These are phyloP conservation scores for Tenualosa ilisha DNA, from an alignment of 2,797 vertebrate genomes.

Conservation along the genomic window DNA sequence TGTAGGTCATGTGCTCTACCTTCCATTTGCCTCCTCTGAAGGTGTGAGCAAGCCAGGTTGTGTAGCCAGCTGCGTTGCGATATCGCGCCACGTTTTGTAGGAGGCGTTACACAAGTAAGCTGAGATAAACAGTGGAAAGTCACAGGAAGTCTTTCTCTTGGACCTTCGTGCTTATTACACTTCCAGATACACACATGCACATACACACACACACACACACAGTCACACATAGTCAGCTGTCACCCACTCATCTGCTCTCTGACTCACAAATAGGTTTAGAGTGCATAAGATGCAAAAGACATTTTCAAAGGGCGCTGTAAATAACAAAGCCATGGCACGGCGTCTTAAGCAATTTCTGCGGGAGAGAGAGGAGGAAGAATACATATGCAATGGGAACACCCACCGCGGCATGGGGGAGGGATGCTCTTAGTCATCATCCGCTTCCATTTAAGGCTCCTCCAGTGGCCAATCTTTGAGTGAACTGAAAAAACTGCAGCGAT, in stretches of 20 bases:
- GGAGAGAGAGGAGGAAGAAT: conserved; percentile 28
- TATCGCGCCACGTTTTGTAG: conserved; percentile 65
- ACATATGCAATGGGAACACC: conserved; percentile 25
- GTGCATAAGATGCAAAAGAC: conserved; percentile 9
- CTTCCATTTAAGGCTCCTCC: conserved; percentile 4
- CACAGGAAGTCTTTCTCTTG: background rate
- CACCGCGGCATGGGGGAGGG: background rate
- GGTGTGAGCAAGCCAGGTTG: conserved; percentile 65
- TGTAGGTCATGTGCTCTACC: conserved; percentile 19
- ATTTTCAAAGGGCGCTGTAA: conserved; percentile 8
- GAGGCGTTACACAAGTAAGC: conserved; percentile 60
- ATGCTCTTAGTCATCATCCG: background rate
- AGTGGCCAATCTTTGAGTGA: background rate
- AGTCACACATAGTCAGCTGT: conserved; percentile 8
- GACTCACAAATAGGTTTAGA: conserved; percentile 49
- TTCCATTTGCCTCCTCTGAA: conserved; percentile 36
- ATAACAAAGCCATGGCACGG: background rate
- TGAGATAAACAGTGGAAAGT: conserved; percentile 27
- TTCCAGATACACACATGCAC: background rate
- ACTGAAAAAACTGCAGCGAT: background rate
- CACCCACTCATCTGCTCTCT: conserved; percentile 44
- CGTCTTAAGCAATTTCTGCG: conserved; percentile 11
- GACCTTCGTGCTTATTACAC: background rate
- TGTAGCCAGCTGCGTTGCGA: conserved; percentile 50
- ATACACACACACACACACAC: background rate